Evolutionary conservation across 1,140 invertebrate genomes (phyloP).

Genomic region (Drosophila ficusphila): DNA sequence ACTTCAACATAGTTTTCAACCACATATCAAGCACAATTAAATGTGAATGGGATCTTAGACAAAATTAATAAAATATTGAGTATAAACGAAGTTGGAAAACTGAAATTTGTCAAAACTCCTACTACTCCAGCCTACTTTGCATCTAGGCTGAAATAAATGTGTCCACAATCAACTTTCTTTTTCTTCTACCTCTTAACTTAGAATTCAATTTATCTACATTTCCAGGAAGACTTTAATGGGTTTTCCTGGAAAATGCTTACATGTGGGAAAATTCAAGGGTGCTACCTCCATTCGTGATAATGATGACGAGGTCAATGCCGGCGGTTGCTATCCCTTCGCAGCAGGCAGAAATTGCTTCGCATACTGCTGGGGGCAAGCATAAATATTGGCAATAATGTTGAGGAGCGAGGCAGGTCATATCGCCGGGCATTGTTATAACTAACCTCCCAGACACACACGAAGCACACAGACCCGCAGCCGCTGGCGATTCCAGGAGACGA

Average conservation of each 20-base stretch:
- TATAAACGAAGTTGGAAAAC: too few relatives aligned
- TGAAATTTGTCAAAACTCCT: too few relatives aligned
- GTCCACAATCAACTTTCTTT: too few relatives aligned
- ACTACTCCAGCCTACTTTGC: too few relatives aligned
- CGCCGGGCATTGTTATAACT: constrained; percentile 28
- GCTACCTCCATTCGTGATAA: constrained; percentile 11
- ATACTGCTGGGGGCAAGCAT: constrained; percentile 42
- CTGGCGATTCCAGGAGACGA: constrained; percentile 32
- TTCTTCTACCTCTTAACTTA: not conserved
- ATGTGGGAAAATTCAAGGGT: constrained; percentile 6
- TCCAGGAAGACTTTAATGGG: constrained; percentile 20
- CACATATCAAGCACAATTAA: too few relatives aligned
- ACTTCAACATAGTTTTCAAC: too few relatives aligned
- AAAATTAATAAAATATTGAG: too few relatives aligned
- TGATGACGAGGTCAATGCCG: constrained; percentile 36
- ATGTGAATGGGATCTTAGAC: too few relatives aligned
- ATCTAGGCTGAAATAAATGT: too few relatives aligned
- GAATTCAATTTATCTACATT: not conserved
- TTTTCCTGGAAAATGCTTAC: constrained; percentile 17
- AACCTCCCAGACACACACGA: constrained; percentile 16
- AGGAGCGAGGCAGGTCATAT: constrained; percentile 34
- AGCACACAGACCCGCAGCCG: constrained; percentile 12
- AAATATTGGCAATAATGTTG: constrained; percentile 62
- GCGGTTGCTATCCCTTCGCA: not conserved
- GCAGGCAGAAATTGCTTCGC: constrained; percentile 29